These are phyloP conservation scores for Alcedo quadribrachys DNA, from an alignment of 2,797 vertebrate genomes.

Conservation along the genomic window DNA sequence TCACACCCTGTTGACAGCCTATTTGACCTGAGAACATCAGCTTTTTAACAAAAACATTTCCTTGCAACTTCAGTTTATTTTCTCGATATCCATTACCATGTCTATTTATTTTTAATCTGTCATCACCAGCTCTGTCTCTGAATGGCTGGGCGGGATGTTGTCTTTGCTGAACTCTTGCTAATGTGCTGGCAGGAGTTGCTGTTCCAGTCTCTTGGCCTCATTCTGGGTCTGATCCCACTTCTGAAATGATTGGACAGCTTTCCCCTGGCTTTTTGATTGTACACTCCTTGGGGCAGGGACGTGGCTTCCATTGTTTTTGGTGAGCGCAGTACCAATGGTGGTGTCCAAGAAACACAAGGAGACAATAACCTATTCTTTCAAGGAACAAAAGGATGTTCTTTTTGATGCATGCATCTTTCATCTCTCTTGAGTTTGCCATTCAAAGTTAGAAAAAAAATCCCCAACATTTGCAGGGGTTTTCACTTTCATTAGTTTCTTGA, in stretches of 20 bases:
- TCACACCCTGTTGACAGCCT: slow-evolving; percentile 51
- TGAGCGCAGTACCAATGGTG: background rate
- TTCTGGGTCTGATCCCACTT: slow-evolving; percentile 6
- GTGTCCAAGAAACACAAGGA: slow-evolving; percentile 42
- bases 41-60: slow-evolving; percentile 57
- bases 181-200: background rate
- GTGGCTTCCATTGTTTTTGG: slow-evolving; percentile 43
- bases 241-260: slow-evolving; percentile 4
- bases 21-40: slow-evolving; percentile 55
- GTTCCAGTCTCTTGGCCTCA: background rate
- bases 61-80: slow-evolving; percentile 56
- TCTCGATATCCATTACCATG: slow-evolving; percentile 40
- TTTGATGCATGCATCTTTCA: slow-evolving; percentile 50
- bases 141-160: background rate
- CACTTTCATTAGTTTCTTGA: background rate
- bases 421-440: slow-evolving; percentile 32
- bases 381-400: slow-evolving; percentile 51
- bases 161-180: slow-evolving; percentile 23
- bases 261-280: background rate
- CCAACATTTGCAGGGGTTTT: background rate
- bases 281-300: slow-evolving; percentile 26
- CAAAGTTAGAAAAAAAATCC: background rate
- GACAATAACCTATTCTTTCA: slow-evolving; percentile 63
- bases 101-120: slow-evolving; percentile 57
- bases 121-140: slow-evolving; percentile 31